phyloP scores from a whole-genome alignment of 2,888 invertebrate genomes.

The Apoda limacodes region DNA sequence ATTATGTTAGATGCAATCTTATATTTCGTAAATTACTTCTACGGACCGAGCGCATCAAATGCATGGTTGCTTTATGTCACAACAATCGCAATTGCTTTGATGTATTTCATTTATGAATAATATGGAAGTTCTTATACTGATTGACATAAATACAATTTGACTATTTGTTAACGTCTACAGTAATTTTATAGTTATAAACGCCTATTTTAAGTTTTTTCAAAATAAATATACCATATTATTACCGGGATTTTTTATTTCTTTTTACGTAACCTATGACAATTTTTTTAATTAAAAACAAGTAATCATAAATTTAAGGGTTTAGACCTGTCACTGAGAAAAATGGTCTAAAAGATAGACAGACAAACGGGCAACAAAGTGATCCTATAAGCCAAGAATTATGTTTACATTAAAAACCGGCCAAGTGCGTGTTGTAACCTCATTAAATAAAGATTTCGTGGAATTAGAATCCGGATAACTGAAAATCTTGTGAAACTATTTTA shows the following conservation, averaged over 20 bases:
- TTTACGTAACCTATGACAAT: conserved; percentile 6
- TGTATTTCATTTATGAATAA: conserved; percentile 15
- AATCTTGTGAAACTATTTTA: too few relatives aligned
- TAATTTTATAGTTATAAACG: conserved; percentile 11
- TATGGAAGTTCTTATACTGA: conserved; percentile 9
- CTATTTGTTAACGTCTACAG: conserved; percentile 10
- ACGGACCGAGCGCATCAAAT: conserved; percentile 21
- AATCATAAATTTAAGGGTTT: conserved; percentile 10
- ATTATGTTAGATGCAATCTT: conserved; percentile 22
- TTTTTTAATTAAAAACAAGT: conserved; percentile 9
- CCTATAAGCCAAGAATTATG: too few relatives aligned
- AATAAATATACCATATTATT: conserved; percentile 14
- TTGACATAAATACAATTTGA: conserved; percentile 12
- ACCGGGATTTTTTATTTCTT: conserved; percentile 12
- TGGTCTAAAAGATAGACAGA: too few relatives aligned
- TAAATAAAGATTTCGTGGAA: too few relatives aligned
- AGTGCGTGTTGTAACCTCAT: too few relatives aligned
- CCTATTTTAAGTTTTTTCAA: conserved; percentile 16
- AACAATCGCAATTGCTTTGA: conserved; percentile 22
- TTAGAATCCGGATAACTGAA: too few relatives aligned
- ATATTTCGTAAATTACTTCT: conserved; percentile 20
- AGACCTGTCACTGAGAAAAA: too few relatives aligned
- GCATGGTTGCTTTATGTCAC: conserved; percentile 20
- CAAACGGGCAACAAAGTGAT: too few relatives aligned
- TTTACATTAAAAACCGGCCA: too few relatives aligned